Conservation (phyloP, 2,888 invertebrate species). For the Tyria jacobaeae region DNA sequence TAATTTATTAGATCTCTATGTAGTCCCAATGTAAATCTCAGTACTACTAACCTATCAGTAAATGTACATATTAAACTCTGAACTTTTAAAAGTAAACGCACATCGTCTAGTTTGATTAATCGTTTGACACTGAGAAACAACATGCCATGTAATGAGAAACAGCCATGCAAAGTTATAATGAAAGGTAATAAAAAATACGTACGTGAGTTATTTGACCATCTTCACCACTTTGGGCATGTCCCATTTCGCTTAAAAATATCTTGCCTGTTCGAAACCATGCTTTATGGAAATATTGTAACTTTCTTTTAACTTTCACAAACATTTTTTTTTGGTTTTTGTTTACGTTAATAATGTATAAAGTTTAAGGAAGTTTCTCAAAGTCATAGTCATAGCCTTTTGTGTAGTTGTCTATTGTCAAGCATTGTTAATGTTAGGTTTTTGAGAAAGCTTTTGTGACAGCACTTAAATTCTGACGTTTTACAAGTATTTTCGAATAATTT, state of each 20-base stretch:
- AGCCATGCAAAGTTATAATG: too few species aligned
- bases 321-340: slow-evolving; percentile 6
- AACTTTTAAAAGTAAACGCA: background rate
- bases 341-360: slow-evolving; percentile 4
- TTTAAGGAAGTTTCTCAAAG: background rate
- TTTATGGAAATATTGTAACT: slow-evolving; percentile 25
- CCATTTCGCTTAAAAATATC: background rate
- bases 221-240: background rate
- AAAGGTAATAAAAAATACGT: background rate
- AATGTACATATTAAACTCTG: background rate
- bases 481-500: too few species aligned
- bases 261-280: slow-evolving; percentile 13
- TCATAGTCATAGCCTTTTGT: background rate
- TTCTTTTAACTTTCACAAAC: slow-evolving; percentile 40
- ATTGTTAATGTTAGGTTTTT: background rate
- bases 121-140: background rate
- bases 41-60: too few species aligned
- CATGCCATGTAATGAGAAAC: too few species aligned
- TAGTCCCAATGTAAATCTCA: too few species aligned
- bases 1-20: too few species aligned
- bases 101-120: background rate
- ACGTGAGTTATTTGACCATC: background rate
- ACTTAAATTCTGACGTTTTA: too few species aligned
- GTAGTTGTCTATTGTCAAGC: background rate
- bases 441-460: background rate